Evolutionary conservation across 2,888 invertebrate genomes (phyloP).

Genomic region (Drosophila nigricruria): DNA sequence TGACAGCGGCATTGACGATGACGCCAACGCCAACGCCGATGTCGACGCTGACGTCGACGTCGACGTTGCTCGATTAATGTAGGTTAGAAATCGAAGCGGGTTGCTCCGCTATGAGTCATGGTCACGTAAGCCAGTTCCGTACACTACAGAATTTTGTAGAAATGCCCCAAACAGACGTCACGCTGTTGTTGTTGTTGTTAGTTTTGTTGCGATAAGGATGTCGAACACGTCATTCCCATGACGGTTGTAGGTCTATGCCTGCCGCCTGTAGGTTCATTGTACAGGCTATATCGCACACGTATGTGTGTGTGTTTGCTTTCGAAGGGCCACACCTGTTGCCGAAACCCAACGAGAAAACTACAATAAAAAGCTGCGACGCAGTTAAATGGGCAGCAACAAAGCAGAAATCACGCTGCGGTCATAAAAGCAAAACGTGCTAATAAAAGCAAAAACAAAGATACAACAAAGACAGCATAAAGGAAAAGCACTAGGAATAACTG

Average conservation of each 20-base stretch:
- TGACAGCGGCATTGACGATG: conserved; percentile 13
- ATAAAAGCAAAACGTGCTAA: conserved; percentile 76
- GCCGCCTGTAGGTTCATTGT: conserved; percentile 63
- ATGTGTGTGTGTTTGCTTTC: conserved; percentile 4
- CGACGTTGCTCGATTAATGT: conserved; percentile 44
- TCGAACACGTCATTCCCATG: conserved; percentile 70
- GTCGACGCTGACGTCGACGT: neutral
- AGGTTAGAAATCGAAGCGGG: conserved; percentile 61
- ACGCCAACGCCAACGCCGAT: neutral
- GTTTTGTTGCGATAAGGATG: conserved; percentile 62
- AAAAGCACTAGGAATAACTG: conserved; percentile 29
- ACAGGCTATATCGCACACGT: conserved; percentile 45
- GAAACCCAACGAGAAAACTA: conserved; percentile 63
- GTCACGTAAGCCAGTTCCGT: conserved; percentile 8
- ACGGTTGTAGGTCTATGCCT: conserved; percentile 26
- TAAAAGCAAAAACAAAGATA: conserved; percentile 63
- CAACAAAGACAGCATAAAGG: conserved; percentile 36
- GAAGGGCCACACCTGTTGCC: conserved; percentile 77
- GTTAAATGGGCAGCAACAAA: conserved; percentile 56
- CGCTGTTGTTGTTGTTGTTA: conserved; percentile 18
- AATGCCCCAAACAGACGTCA: conserved; percentile 58
- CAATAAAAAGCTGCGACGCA: conserved; percentile 70
- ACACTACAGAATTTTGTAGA: conserved; percentile 13
- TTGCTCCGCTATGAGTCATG: conserved; percentile 64
- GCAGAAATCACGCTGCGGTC: conserved; percentile 73